Evolutionary conservation across 2,113 vertebrate species (phyloP), one percentile per base, ranked within the genome.

Genomic region (Myrmecobius fasciatus): DNA sequence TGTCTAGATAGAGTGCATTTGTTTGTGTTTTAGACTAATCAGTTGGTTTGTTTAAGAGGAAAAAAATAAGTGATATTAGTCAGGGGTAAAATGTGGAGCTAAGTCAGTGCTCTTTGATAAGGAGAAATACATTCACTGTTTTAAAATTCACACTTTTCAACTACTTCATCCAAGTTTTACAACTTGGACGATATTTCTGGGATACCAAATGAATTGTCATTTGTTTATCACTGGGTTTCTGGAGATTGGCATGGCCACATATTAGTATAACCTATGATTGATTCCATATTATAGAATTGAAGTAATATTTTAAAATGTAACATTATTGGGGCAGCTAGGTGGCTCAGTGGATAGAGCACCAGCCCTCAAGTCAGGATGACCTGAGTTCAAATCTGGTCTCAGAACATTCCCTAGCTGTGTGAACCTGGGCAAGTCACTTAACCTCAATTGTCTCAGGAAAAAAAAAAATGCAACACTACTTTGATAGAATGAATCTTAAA

Each of bases 271-370:
- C 7, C 36, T 60, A 97, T 89, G 9, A 94, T 53, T 48, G 12
- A 92, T 75, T 48, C 91, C 92, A 95, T 83, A 92, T 49, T 48
- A 0, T 53, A 52, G 75, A 95, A 92, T 52, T 91, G 0, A 43
- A 5, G 53, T 75, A 24, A 94, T 67, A 8, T 96, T 95, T 93
- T 91, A 91, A 91, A 51, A 52, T 52, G 75, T 25, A 91, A 11
- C n/a, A n/a, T n/a, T n/a, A n/a, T n/a, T n/a, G n/a, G n/a, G n/a
- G n/a, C n/a, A n/a, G n/a, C n/a, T n/a, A n/a, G n/a, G n/a, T n/a
- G n/a, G n/a, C n/a, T n/a, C n/a, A n/a, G n/a, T n/a, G n/a, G n/a
- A n/a, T n/a, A n/a, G n/a, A n/a, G n/a, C n/a, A n/a, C n/a, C n/a
- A n/a, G n/a, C n/a, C n/a, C n/a, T n/a, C n/a, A n/a, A n/a, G n/a